A percentile compares a stretch with the other conserved stretches of the same genome.
These are phyloP conservation scores for Peromyscus leucopus DNA, from an alignment of 2,113 vertebrate species.

Conservation along the genomic window DNA sequence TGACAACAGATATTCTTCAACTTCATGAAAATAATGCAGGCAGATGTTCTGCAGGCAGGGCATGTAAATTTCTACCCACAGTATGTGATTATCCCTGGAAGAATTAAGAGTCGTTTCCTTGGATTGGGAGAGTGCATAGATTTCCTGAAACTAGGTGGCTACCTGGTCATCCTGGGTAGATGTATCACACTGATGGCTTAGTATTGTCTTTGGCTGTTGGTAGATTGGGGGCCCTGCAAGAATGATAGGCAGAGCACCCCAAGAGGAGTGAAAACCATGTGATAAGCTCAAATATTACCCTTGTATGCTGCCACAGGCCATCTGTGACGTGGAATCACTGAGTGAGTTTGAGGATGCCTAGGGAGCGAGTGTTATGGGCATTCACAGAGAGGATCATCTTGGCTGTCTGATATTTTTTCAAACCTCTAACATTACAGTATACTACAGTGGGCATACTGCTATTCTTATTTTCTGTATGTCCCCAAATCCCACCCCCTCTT, in stretches of 20 bases:
- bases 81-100: neutral
- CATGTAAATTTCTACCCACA: neutral
- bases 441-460: neutral
- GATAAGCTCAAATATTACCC: neutral
- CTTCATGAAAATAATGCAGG: neutral
- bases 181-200: neutral
- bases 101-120: neutral
- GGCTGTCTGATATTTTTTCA: neutral
- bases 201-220: neutral
- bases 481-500: neutral
- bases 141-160: neutral
- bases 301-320: neutral
- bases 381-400: neutral
- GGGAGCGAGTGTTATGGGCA: neutral
- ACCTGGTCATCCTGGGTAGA: neutral
- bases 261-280: neutral
- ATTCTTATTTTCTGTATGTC: neutral
- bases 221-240: neutral
- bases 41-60: neutral
- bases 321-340: neutral
- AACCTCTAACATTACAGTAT: neutral
- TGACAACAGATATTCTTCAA: neutral
- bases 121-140: neutral
- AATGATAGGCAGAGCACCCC: neutral
- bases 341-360: neutral